These are phyloP conservation scores for Diloba caeruleocephala DNA, from an alignment of 2,888 invertebrate genomes.

Conservation along the genomic window DNA sequence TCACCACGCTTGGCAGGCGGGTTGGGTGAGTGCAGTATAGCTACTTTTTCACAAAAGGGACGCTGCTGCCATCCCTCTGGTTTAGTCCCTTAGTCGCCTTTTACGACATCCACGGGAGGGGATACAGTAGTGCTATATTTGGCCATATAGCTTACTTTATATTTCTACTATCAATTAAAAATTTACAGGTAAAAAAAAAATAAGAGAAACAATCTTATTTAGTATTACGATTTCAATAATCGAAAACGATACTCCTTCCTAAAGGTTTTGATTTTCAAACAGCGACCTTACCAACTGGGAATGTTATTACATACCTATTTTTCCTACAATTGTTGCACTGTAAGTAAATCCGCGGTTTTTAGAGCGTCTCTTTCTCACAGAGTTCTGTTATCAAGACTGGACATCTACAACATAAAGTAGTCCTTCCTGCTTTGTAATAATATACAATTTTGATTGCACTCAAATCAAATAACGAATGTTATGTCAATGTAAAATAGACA, in stretches of 20 bases:
- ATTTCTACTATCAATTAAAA: background rate
- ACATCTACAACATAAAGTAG: slow-evolving; percentile 41
- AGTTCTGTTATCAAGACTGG: slow-evolving; percentile 46
- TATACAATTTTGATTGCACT: slow-evolving; percentile 33
- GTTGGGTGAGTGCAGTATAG: too few relatives aligned
- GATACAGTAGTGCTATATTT: too few relatives aligned
- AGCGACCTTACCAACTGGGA: slow-evolving; percentile 47
- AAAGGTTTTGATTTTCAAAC: slow-evolving; percentile 51
- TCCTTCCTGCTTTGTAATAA: slow-evolving; percentile 37
- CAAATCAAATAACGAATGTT: slow-evolving; percentile 16
- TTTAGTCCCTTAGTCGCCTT: too few relatives aligned
- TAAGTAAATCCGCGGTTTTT: slow-evolving; percentile 66
- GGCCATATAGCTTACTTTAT: slow-evolving; percentile 3
- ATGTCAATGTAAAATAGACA: slow-evolving; percentile 45
- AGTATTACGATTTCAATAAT: slow-evolving; percentile 32
- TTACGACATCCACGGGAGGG: too few relatives aligned
- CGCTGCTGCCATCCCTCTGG: too few relatives aligned
- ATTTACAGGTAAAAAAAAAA: slow-evolving; percentile 17
- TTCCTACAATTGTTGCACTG: slow-evolving; percentile 50
- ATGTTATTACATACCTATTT: slow-evolving; percentile 50
- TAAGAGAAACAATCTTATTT: slow-evolving; percentile 25
- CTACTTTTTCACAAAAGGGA: too few relatives aligned
- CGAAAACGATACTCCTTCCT: slow-evolving; percentile 48
- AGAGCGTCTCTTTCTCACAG: slow-evolving; percentile 77
- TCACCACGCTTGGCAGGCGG: too few relatives aligned